Evolutionary conservation across 2,797 vertebrate genomes (phyloP).

Genomic region (Rhincodon typus): DNA sequence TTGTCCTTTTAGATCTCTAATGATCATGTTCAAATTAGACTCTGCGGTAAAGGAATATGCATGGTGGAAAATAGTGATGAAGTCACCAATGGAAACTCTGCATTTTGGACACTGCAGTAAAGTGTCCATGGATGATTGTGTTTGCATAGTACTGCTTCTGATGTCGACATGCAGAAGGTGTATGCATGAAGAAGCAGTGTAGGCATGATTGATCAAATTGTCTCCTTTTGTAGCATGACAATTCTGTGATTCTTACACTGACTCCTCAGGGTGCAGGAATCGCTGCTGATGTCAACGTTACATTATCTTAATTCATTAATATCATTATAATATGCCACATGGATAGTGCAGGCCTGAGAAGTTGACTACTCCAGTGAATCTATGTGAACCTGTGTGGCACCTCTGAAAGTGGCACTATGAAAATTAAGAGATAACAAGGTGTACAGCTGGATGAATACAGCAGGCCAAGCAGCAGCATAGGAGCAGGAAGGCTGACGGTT

Average conservation of each 20-base stretch:
- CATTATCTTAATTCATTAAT: too few relatives aligned
- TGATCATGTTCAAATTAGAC: background rate
- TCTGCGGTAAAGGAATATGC: background rate
- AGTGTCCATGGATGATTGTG: background rate
- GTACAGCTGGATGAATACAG: too few relatives aligned
- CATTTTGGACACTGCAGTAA: background rate
- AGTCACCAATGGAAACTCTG: background rate
- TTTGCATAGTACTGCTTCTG: background rate
- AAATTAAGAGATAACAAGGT: too few relatives aligned
- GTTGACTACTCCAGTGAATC: background rate
- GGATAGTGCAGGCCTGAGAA: too few relatives aligned
- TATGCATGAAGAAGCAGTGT: too few relatives aligned
- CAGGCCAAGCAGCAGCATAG: too few relatives aligned
- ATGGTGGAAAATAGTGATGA: background rate
- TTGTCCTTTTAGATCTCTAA: background rate
- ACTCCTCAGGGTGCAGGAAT: background rate
- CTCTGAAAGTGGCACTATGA: background rate
- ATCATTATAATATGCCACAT: background rate
- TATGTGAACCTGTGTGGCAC: background rate
- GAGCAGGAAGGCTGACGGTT: too few relatives aligned
- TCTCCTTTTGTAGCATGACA: too few relatives aligned
- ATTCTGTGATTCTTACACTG: too few relatives aligned
- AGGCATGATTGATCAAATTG: too few relatives aligned
- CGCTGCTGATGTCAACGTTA: too few relatives aligned
- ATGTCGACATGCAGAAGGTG: background rate